Percentiles rank a stretch among this genome's conserved stretches.
phyloP scores from a whole-genome alignment of 2,888 invertebrate genomes.

The Trissonchulus sp. region DNA sequence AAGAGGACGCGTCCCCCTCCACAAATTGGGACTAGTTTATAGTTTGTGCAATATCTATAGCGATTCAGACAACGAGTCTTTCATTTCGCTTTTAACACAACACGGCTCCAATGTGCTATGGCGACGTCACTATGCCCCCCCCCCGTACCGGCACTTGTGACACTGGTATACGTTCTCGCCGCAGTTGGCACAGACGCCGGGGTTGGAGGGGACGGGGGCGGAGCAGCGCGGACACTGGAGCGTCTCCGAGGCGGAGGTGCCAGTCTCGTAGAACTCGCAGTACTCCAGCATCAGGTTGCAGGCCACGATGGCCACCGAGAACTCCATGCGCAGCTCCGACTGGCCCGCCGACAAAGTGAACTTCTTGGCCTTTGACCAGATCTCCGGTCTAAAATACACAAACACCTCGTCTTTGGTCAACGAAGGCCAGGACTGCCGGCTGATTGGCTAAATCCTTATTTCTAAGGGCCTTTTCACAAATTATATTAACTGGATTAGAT shows the following conservation, averaged over 20 bases:
- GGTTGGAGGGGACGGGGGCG: constrained; percentile 90
- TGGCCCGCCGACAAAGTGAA: constrained; percentile 82
- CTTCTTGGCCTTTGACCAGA: constrained; percentile 91
- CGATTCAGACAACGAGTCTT: too few species aligned
- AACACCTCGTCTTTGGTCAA: too few species aligned
- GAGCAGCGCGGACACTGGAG: constrained; percentile 63
- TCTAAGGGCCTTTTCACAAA: too few species aligned
- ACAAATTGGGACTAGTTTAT: too few species aligned
- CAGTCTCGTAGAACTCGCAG: constrained; percentile 81
- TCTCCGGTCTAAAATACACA: constrained; percentile 33
- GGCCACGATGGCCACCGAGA: constrained; percentile 90
- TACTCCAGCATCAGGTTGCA: constrained; percentile 98
- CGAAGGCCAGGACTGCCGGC: too few species aligned
- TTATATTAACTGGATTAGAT: too few species aligned
- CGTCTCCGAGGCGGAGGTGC: constrained; percentile 82
- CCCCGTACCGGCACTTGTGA: constrained; percentile 84
- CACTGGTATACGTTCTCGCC: constrained; percentile 99
- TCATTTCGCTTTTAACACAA: too few species aligned
- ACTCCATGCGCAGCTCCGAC: constrained; percentile 83
- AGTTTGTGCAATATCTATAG: too few species aligned
- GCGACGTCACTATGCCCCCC: too few species aligned
- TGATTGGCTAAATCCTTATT: too few species aligned
- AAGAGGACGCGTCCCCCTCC: not conserved
- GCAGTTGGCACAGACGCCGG: constrained; percentile 91
- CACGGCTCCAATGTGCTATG: too few species aligned